These are phyloP conservation scores for Rhopalosiphum padi DNA, from an alignment of 1,140 invertebrate genomes.

Conservation along the genomic window DNA sequence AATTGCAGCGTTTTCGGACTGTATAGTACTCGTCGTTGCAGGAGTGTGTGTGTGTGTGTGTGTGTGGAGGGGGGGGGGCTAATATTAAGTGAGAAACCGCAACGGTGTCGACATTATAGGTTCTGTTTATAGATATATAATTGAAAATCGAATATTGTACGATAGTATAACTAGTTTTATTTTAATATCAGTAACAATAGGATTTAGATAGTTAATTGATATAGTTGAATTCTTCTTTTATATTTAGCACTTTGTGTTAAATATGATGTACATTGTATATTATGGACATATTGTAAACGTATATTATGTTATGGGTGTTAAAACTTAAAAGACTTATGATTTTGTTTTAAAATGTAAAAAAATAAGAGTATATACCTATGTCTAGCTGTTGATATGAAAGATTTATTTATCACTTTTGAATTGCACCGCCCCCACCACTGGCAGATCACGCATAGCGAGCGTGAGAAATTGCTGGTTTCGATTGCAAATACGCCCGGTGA, in stretches of 20 bases:
- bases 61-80: too few relatives aligned
- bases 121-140: not conserved
- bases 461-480: slow-evolving; percentile 17
- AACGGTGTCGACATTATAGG: not conserved
- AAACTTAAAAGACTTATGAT: too few relatives aligned
- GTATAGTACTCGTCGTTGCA: not conserved
- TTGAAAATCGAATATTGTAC: not conserved
- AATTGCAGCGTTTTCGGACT: slow-evolving; percentile 48
- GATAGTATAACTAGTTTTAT: not conserved
- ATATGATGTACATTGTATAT: not conserved
- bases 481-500: slow-evolving; percentile 15
- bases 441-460: not conserved
- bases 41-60: not conserved
- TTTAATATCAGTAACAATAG: not conserved
- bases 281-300: not conserved
- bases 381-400: not conserved
- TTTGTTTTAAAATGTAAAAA: not conserved
- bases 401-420: not conserved
- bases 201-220: not conserved
- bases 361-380: not conserved
- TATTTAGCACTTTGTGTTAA: not conserved
- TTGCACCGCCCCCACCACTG: not conserved
- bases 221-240: not conserved
- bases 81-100: not conserved
- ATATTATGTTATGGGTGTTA: not conserved